Evolutionary conservation across 2,113 vertebrate genomes (phyloP).

Genomic region (Tauraco erythrolophus): DNA sequence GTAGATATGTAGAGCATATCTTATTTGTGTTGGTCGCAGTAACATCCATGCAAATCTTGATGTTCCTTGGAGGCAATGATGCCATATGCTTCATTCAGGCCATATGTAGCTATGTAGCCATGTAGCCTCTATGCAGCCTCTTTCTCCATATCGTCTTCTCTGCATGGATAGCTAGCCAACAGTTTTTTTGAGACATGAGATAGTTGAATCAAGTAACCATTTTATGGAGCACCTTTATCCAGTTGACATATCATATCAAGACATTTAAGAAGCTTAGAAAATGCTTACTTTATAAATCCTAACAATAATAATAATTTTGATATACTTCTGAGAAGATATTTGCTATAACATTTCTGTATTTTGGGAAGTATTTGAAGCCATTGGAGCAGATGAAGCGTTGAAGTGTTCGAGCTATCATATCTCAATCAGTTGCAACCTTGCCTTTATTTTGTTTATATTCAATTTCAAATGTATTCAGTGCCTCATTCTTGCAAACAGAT

Average conservation of each 20-base stretch:
- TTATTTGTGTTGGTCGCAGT: neutral
- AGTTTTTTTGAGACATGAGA: neutral
- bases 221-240: neutral
- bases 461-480: slow-evolving; percentile 6
- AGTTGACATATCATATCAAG: neutral
- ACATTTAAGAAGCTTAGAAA: neutral
- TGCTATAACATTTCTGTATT: neutral
- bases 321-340: neutral
- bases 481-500: slow-evolving; percentile 15
- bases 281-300: neutral
- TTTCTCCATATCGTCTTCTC: neutral
- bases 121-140: neutral
- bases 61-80: neutral
- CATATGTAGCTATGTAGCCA: no score
- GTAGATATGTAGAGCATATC: fast-evolving
- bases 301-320: neutral
- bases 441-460: slow-evolving; percentile 24
- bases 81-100: neutral
- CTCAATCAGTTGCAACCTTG: neutral
- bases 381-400: neutral
- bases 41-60: neutral
- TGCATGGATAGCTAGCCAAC: neutral
- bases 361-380: neutral
- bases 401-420: neutral
- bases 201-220: neutral